Evolutionary conservation across 1,140 invertebrate species (phyloP), one percentile per base, ranked within the genome.

Genomic region (Cherax quadricarinatus): DNA sequence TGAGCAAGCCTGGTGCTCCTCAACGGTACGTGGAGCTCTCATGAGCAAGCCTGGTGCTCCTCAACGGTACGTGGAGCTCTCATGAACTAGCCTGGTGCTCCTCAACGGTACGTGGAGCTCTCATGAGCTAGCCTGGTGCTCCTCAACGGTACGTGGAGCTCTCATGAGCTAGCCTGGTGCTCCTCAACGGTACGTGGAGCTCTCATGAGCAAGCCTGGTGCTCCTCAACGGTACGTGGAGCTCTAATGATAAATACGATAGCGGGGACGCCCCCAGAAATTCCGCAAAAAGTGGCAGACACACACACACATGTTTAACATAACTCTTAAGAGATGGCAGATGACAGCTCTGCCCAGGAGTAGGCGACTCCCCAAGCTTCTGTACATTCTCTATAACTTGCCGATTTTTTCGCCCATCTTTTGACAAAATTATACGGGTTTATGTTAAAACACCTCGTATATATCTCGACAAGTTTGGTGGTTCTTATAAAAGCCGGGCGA

Each of bases 251-350:
- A 89, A 83, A 89, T 73, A 89, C 80, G 88, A 89, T 89, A 89
- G 88, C 79, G 57, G 88, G 30, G 62, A 70, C 88, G 62, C 88
- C 62, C 66, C 80, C 88, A 89, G 80, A 89, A 89, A 89, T 89
- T 89, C 88, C 73, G 88, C 88, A 89, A 89, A 89, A 89, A 89
- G 80, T 80, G 18, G 80, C 88, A 41, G 30, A 41, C 30, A 41
- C 30, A 41, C 30, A 41, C 30, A 89, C 88, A 89, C 80, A 89
- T 89, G 88, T 89, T 89, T 89, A 83, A 73, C 88, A 89, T 89
- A 89, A 89, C 83, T 89, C 88, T 89, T 89, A 9, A 41, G 88
- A 49, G 88, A 83, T 89, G 88, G 88, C 88, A 89, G 88, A 89
- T 89, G 88, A 89, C 88, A 89, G 88, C 80, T 81, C n/a, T 75